These are phyloP conservation scores for Hylaeus volcanicus DNA, from an alignment of 1,140 invertebrate species.

Conservation along the genomic window DNA sequence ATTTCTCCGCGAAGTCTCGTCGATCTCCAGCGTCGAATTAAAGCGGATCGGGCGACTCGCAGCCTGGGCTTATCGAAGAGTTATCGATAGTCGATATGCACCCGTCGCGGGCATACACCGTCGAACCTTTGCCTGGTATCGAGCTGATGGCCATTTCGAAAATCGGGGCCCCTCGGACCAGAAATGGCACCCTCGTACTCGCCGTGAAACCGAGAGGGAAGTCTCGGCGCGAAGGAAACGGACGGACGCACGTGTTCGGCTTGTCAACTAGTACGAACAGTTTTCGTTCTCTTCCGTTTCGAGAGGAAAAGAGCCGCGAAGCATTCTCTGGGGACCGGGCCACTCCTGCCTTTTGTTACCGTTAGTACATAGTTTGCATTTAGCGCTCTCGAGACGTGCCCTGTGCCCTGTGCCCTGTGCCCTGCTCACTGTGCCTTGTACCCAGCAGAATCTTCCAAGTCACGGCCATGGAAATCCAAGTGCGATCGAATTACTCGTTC, in stretches of 20 bases:
- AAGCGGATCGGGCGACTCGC: no score
- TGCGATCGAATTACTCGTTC: constrained; percentile 32
- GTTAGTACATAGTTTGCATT: constrained; percentile 63
- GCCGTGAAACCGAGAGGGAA: background rate
- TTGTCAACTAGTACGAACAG: constrained; percentile 40
- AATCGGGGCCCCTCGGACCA: constrained; percentile 34
- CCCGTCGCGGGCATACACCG: no score
- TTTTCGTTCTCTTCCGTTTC: background rate
- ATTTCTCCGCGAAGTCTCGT: no score
- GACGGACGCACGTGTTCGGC: constrained; percentile 51
- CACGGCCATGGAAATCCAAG: constrained; percentile 23
- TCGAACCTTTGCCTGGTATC: background rate
- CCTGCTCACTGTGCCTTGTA: no score
- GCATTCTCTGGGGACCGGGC: constrained; percentile 32
- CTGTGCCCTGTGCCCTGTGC: no score
- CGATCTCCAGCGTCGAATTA: no score
- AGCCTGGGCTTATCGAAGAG: no score
- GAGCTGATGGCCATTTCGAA: constrained; percentile 5
- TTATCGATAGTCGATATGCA: no score
- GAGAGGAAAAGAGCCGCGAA: constrained; percentile 1
- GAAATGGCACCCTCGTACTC: constrained; percentile 8
- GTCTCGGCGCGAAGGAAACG: constrained; percentile 4
- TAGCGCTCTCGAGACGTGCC: constrained; percentile 43
- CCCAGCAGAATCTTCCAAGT: no score
- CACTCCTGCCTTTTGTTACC: constrained; percentile 46